These are phyloP conservation scores for Uria lomvia DNA, from an alignment of 2,113 vertebrate species.

Conservation along the genomic window DNA sequence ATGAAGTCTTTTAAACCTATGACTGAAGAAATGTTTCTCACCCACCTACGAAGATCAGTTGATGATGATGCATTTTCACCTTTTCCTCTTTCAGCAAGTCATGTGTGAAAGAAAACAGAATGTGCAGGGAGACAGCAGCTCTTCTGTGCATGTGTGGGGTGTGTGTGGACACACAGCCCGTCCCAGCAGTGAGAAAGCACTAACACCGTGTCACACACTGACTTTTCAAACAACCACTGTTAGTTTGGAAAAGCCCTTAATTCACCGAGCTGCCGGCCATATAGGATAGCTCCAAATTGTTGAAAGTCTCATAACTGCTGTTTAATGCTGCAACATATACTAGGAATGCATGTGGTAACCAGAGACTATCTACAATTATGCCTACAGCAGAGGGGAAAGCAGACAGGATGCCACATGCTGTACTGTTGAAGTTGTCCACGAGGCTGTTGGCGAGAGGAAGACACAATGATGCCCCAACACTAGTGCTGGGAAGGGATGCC, in stretches of 20 bases:
- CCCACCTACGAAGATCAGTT: not conserved
- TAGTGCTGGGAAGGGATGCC: not conserved
- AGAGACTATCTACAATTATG: not conserved
- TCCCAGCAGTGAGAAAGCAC: not conserved
- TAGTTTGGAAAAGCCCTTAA: not conserved
- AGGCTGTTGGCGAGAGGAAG: not conserved
- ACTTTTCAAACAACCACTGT: not conserved
- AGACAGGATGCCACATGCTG: not conserved
- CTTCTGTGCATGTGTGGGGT: rapidly evolving
- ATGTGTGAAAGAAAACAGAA: slow-evolving; percentile 3
- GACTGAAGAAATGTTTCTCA: not conserved
- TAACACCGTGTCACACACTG: not conserved
- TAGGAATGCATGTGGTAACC: not conserved
- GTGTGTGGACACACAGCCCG: not conserved
- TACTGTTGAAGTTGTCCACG: not conserved
- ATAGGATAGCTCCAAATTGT: not conserved
- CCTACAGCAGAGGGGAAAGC: not conserved
- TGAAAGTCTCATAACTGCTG: not conserved
- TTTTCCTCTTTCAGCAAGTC: not conserved
- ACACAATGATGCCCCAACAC: not conserved
- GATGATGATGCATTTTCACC: not conserved
- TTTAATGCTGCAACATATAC: not conserved
- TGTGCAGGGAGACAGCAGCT: not conserved
- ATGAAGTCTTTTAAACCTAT: not conserved
- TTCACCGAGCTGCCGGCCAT: not conserved